Evolutionary conservation across 2,888 invertebrate species (phyloP), one percentile per base, ranked within the genome.

Genomic region (Elaeidobius kamerunicus): DNA sequence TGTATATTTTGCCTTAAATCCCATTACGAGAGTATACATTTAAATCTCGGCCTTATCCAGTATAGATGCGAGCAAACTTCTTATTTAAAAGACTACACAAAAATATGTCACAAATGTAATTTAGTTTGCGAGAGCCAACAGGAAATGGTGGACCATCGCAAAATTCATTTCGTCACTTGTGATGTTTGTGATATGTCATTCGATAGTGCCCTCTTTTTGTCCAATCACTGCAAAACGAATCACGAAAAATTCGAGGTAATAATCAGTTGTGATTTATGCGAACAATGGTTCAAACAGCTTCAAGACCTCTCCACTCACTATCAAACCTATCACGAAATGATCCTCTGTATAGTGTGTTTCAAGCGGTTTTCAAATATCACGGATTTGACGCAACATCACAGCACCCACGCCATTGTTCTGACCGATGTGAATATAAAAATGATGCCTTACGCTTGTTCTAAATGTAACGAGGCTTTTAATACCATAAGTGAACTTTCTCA

Each of bases 401-500:
- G 49, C 12, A 62, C 61, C 11, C 63, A 64, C 27, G 60, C 63
- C 42, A 61, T 65, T 28, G 58, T 61, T 30, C 60, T 66, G 36
- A 61, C 61, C 19, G 60, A 64, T 42, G 64, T 64, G 40, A 61
- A 61, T 3, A 32, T 20, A 3, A 60, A 65, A 44, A 57, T 65
- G 6, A 58, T 65, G 27, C 63, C 65, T 4, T 70, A 67, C 54
- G 70, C 70, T 14, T 70, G 70, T 55, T 70, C 67, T 54, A 70
- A 67, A 54, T 70, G 70, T 47, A 66, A 69, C 57, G 66, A 63
- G 38, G 67, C 65, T 1, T 70, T 69, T 58, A 61, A 65, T 1
- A 64, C 63, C 47, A 69, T 68, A n/a, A 58, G 62, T 16, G 67
- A 68, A 38, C 63, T 70, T 3, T 65, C 65, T 16, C 52, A 59